Conservation (phyloP, 2,797 vertebrate species). For the Micromesistius poutassou region DNA sequence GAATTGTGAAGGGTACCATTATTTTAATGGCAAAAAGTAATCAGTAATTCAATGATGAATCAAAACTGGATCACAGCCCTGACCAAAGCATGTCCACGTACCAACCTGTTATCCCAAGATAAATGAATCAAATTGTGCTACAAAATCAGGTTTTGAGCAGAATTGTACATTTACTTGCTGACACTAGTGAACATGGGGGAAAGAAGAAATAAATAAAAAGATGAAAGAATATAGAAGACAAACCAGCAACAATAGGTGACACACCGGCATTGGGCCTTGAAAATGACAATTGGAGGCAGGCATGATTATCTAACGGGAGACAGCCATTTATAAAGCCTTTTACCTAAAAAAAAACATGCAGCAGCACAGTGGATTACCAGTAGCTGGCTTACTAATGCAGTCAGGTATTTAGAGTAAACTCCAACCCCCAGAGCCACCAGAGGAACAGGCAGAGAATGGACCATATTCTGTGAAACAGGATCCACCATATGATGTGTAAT, state of each 20-base stretch:
- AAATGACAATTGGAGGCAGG: conserved; percentile 36
- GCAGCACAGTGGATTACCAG: conserved; percentile 60
- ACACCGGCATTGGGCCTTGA: conserved; percentile 25
- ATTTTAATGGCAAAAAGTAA: conserved; percentile 49
- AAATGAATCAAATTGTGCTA: not conserved
- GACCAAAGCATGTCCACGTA: not conserved
- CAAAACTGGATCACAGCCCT: not conserved
- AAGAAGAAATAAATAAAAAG: not conserved
- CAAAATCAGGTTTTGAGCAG: not conserved
- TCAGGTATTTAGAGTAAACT: conserved; percentile 55
- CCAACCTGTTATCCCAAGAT: not conserved
- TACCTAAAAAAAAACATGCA: conserved; percentile 55
- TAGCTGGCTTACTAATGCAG: conserved; percentile 62
- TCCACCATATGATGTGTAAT: not conserved
- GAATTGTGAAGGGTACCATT: conserved; percentile 38
- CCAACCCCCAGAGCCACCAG: conserved; percentile 13
- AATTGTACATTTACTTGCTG: not conserved
- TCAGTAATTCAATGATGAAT: conserved; percentile 39
- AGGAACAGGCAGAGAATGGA: conserved; percentile 47
- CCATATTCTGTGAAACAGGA: not conserved
- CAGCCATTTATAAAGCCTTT: conserved; percentile 45
- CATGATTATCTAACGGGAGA: conserved; percentile 29
- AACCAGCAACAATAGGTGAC: conserved; percentile 18
- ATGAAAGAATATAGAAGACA: not conserved
- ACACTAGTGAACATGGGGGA: not conserved